Percentiles rank a stretch among this genome's conserved stretches.
These are phyloP conservation scores for Saccostrea glomerata DNA, from an alignment of 1,140 invertebrate genomes.

Conservation along the genomic window DNA sequence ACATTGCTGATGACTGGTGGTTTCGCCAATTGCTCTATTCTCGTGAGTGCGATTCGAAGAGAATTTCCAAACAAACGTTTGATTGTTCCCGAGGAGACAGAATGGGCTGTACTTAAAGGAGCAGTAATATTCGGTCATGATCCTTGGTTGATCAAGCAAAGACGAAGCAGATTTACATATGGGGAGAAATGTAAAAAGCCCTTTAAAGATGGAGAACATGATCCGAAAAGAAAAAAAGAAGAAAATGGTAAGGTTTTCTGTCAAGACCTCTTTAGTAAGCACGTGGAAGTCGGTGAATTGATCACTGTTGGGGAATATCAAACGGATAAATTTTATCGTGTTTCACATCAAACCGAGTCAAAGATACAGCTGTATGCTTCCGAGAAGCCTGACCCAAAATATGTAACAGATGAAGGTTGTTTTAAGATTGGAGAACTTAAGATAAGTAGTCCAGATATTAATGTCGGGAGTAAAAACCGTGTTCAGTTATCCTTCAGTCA, in stretches of 20 bases:
- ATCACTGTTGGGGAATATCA: slow-evolving; percentile 12
- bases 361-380: not conserved
- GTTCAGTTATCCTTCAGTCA: slow-evolving; percentile 37
- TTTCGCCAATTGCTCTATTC: slow-evolving; percentile 52
- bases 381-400: not conserved
- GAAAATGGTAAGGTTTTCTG: not conserved
- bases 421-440: not conserved
- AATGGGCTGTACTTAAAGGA: slow-evolving; percentile 50
- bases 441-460: not conserved
- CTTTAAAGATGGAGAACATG: slow-evolving; percentile 35
- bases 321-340: not conserved
- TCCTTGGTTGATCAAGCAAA: slow-evolving; percentile 37
- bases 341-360: not conserved
- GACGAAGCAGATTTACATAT: slow-evolving; percentile 52
- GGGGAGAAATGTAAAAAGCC: slow-evolving; percentile 10
- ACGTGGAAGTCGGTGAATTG: slow-evolving; percentile 12
- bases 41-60: slow-evolving; percentile 40
- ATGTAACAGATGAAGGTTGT: slow-evolving; percentile 33
- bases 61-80: slow-evolving; percentile 42
- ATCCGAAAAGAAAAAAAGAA: slow-evolving; percentile 11
- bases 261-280: slow-evolving; percentile 24
- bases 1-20: slow-evolving; percentile 58
- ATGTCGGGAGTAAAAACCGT: not conserved
- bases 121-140: slow-evolving; percentile 56
- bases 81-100: slow-evolving; percentile 53